Conservation (phyloP, 2,888 invertebrate genomes). For the Pristionchus japonicus region DNA sequence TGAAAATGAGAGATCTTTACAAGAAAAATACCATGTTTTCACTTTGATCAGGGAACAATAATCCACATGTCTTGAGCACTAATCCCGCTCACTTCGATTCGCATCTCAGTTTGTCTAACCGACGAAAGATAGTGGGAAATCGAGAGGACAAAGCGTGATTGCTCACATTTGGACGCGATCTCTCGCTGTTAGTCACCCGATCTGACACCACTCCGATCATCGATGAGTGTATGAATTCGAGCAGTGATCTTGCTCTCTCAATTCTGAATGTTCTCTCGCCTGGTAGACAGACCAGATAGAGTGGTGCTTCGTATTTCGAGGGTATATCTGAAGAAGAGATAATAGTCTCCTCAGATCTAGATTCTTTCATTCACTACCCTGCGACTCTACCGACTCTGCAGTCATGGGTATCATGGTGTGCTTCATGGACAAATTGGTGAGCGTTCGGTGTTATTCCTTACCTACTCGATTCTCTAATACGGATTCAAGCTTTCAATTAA, state of each 20-base stretch:
- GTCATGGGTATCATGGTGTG: neutral
- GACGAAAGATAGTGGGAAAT: neutral
- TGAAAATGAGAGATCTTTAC: too few species aligned
- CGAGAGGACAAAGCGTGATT: neutral
- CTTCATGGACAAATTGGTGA: conserved; percentile 6
- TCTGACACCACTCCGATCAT: neutral
- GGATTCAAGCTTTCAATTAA: too few species aligned
- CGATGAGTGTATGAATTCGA: neutral
- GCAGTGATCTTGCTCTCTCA: too few species aligned
- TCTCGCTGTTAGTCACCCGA: neutral
- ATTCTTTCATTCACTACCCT: neutral
- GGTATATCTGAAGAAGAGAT: too few species aligned
- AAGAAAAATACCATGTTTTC: too few species aligned
- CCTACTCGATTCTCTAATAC: neutral
- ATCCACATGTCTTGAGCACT: too few species aligned
- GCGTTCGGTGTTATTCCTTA: neutral
- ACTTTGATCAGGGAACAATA: too few species aligned
- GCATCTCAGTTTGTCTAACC: neutral
- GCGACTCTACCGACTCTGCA: neutral
- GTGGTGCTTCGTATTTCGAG: neutral
- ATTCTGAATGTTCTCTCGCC: neutral
- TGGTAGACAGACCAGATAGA: neutral
- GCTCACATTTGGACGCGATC: neutral
- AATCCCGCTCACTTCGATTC: too few species aligned
- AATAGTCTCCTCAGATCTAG: too few species aligned